Conservation (phyloP, 1,140 invertebrate genomes). For the Drosophila sucinea region DNA sequence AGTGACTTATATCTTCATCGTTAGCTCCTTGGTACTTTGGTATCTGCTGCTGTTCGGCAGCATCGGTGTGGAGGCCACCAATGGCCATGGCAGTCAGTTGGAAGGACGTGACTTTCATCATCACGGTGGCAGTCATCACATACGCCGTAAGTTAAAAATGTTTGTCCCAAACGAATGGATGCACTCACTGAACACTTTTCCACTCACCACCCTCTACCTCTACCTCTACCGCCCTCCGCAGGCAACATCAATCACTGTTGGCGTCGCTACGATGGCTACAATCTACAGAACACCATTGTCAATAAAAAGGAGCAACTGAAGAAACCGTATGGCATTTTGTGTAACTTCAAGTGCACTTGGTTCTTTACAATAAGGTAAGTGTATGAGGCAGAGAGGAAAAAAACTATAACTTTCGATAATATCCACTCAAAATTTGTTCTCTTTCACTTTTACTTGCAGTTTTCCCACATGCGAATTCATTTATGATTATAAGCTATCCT, state of each 20-base stretch:
- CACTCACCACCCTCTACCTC: not conserved
- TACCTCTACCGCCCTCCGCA: conserved; percentile 6
- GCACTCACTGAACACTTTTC: not conserved
- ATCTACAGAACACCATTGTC: conserved; percentile 76
- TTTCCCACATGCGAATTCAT: conserved; percentile 81
- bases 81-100: conserved; percentile 73
- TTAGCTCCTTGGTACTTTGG: conserved; percentile 72
- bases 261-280: conserved; percentile 82
- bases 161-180: not conserved
- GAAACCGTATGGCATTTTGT: conserved; percentile 81
- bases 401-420: not conserved
- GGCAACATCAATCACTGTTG: conserved; percentile 82
- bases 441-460: conserved; percentile 39
- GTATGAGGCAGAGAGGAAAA: not conserved
- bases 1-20: conserved; percentile 78
- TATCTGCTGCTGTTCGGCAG: conserved; percentile 73
- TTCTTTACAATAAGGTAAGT: conserved; percentile 77
- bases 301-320: conserved; percentile 82
- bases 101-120: conserved; percentile 78
- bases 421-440: not conserved
- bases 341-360: conserved; percentile 82
- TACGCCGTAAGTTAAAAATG: conserved; percentile 63
- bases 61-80: conserved; percentile 66
- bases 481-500: conserved; percentile 81
- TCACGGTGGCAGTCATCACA: conserved; percentile 77